Percentiles rank a stretch among this genome's conserved stretches.
Conservation (phyloP, 2,888 invertebrate genomes). For the Chymomyza amoena region DNA sequence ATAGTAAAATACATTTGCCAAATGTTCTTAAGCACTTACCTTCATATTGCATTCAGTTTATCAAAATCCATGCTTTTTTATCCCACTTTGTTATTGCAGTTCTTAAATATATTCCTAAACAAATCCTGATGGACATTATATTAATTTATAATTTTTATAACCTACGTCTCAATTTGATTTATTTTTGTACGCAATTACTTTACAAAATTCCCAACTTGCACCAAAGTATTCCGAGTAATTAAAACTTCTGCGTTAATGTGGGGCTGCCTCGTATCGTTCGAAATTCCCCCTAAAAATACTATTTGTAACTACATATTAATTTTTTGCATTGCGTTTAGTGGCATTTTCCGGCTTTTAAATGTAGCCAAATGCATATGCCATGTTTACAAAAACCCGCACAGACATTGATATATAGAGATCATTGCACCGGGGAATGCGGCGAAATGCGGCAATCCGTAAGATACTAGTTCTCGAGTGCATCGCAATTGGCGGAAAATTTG, state of each 20-base stretch:
- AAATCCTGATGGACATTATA: too few species aligned
- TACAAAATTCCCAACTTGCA: background rate
- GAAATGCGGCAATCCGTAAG: conserved; percentile 31
- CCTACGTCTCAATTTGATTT: background rate
- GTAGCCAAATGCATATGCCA: conserved; percentile 20
- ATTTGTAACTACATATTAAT: background rate
- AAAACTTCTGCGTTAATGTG: background rate
- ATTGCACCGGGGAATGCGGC: conserved; percentile 52
- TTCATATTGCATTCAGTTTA: too few species aligned
- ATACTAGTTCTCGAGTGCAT: background rate
- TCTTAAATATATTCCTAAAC: too few species aligned
- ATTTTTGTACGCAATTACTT: background rate
- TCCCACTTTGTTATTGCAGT: too few species aligned
- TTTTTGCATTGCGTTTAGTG: conserved; percentile 6
- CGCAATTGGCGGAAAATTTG: conserved; percentile 4
- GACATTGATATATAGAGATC: conserved; percentile 40
- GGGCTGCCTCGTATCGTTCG: background rate
- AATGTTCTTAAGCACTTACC: too few species aligned
- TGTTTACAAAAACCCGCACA: background rate
- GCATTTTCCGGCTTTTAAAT: conserved; percentile 1
- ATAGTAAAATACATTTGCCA: too few species aligned
- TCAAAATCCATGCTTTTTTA: too few species aligned
- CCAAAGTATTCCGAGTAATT: background rate
- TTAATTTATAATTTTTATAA: background rate
- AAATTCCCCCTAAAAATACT: background rate